Base-by-base conservation (phyloP, 2,797 vertebrate species). In the Oophaga sylvatica region DNA sequence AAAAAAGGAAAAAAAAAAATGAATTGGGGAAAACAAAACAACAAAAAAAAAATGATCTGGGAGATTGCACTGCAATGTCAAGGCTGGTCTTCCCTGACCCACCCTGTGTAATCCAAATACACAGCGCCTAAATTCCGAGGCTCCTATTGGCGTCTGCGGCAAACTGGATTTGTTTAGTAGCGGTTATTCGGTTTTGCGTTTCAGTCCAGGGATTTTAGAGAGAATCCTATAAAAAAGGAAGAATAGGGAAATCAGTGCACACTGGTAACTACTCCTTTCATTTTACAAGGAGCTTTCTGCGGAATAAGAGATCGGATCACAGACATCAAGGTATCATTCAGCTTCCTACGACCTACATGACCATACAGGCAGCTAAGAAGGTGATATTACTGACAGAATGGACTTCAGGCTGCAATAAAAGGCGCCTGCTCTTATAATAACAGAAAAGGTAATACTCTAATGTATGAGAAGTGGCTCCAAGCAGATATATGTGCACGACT, bases 121-220 rank as follows among this genome's bases (percentile, higher is more conserved):
- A 89, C 91, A 92, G 41, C 81, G 93, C 94, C 88, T 92, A 87
- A 91, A 92, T 91, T 93, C 93, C 88, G 92, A 94, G 92, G 81
- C 88, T 91, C 92, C 93, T 92, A 92, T 90, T 85, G 35, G 80
- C 83, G 83, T 82, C 80, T 80, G 88, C 84, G 41, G 80, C 80
- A 53, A 90, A 89, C 82, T 89, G 88, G 89, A 90, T 90, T 59
- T 83, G 26, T 62, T 85, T 92, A 91, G 90, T 84, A 85, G 83
- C 57, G 70, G 92, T 97, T 95, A 99, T 90, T 99, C 97, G 0
- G 96, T 59, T 94, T 99, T 99, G 87, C 96, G 97, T 92, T 99
- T 99, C 93, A 98, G 93, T 83, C 97, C 97, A 1, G 98, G 98
- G 83, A 99, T 96, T 94, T 97, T 98, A 53, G 96, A 97, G 95